Evolutionary conservation across 2,888 invertebrate species (phyloP).

Genomic region (Noctua comes): DNA sequence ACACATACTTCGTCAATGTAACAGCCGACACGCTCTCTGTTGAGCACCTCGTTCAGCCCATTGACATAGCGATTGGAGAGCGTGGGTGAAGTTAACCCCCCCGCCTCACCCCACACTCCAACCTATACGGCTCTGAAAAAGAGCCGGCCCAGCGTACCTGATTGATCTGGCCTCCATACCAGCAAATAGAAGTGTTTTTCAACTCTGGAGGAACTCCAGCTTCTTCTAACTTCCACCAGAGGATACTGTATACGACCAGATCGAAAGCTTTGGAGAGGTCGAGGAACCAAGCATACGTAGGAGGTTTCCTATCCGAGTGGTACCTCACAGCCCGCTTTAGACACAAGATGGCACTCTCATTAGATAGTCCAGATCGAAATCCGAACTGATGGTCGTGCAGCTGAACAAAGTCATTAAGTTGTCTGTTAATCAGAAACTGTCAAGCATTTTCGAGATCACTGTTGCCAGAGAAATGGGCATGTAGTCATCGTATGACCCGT

Average conservation of each 20-base stretch:
- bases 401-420: not conserved
- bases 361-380: too few species aligned
- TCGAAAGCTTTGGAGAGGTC: not conserved
- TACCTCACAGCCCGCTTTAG: not conserved
- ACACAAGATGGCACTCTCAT: not conserved
- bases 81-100: too few species aligned
- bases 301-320: not conserved
- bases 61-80: not conserved
- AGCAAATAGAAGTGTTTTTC: not conserved
- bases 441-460: not conserved
- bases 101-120: constrained; percentile 9
- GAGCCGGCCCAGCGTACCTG: constrained; percentile 18
- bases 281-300: not conserved
- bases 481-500: not conserved
- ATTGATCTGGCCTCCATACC: constrained; percentile 28
- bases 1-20: not conserved
- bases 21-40: not conserved
- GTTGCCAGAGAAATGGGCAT: not conserved
- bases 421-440: not conserved
- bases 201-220: not conserved
- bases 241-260: not conserved
- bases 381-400: not conserved
- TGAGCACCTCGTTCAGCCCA: constrained; percentile 27
- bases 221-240: not conserved
- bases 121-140: constrained; percentile 15